phyloP scores from a whole-genome alignment of 2,797 vertebrate genomes.

The Typhlichthys eigenmanni region DNA sequence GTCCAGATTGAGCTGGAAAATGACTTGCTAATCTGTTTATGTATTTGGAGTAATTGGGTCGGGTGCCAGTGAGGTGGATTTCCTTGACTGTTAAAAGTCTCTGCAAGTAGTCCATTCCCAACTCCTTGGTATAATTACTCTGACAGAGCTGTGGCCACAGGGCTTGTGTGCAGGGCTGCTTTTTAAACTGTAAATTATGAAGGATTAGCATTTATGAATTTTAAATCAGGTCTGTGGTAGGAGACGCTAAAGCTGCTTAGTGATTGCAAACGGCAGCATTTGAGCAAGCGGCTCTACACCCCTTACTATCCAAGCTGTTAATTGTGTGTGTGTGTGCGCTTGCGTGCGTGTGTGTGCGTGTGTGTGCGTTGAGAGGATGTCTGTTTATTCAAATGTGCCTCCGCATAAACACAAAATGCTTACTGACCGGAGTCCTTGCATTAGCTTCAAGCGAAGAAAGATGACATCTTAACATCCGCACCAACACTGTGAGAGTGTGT shows the following conservation, averaged over 20 bases:
- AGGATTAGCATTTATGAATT: constrained; percentile 99
- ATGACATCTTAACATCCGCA: constrained; percentile 79
- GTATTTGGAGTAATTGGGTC: constrained; percentile 99
- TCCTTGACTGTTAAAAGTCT: constrained; percentile 98
- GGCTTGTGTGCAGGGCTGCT: constrained; percentile 98
- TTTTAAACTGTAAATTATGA: constrained; percentile 99
- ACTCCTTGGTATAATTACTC: constrained; percentile 99
- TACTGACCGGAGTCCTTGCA: constrained; percentile 67
- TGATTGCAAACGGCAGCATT: constrained; percentile 93
- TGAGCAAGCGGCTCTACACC: constrained; percentile 87
- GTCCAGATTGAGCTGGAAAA: constrained; percentile 98
- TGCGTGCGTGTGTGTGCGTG: constrained; percentile 8
- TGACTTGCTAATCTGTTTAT: constrained; percentile 99
- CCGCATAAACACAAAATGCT: constrained; percentile 61
- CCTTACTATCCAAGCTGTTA: constrained; percentile 78
- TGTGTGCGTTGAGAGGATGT: constrained; percentile 19
- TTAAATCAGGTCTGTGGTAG: constrained; percentile 99
- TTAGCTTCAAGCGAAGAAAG: constrained; percentile 71
- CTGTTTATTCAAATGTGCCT: constrained; percentile 69
- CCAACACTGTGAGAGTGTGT: constrained; percentile 23
- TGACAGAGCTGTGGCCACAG: constrained; percentile 99
- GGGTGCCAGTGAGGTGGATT: constrained; percentile 96
- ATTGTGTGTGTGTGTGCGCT: constrained; percentile 21
- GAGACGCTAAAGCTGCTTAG: constrained; percentile 99
- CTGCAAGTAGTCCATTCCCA: constrained; percentile 98